These are phyloP conservation scores for Leuciscus idus DNA, from an alignment of 2,113 vertebrate genomes.

Conservation along the genomic window DNA sequence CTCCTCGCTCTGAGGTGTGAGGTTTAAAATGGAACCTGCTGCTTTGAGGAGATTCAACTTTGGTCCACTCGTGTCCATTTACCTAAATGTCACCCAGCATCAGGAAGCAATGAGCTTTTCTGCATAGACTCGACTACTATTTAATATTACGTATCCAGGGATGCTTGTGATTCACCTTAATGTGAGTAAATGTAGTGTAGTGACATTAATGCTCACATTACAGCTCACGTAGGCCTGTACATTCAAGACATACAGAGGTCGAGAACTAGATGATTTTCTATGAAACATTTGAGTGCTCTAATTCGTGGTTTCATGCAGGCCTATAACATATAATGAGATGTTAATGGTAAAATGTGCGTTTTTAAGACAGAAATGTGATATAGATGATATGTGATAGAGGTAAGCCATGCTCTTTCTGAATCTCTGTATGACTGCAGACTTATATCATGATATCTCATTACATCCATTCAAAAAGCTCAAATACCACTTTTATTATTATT, in stretches of 20 bases:
- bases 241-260: slow-evolving; percentile 59
- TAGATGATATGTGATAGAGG: slow-evolving; percentile 9
- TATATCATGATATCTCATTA: slow-evolving; percentile 40
- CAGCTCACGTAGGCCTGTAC: slow-evolving; percentile 45
- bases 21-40: slow-evolving; percentile 26
- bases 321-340: slow-evolving; percentile 29
- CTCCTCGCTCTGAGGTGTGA: background rate
- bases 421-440: slow-evolving; percentile 5
- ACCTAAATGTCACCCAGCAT: slow-evolving; percentile 16
- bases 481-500: slow-evolving; percentile 11
- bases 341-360: slow-evolving; percentile 33
- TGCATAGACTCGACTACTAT: background rate
- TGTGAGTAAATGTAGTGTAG: background rate
- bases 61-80: background rate
- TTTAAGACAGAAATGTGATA: slow-evolving; percentile 1
- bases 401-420: background rate
- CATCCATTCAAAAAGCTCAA: slow-evolving; percentile 39
- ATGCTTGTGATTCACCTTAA: background rate
- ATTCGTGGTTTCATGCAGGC: slow-evolving; percentile 46
- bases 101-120: background rate
- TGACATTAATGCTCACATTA: background rate
- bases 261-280: slow-evolving; percentile 54
- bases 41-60: slow-evolving; percentile 39
- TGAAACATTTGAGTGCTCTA: slow-evolving; percentile 33
- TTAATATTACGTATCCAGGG: background rate